These are phyloP conservation scores for Hydropsyche tenuis DNA, from an alignment of 1,140 invertebrate species.

Conservation along the genomic window DNA sequence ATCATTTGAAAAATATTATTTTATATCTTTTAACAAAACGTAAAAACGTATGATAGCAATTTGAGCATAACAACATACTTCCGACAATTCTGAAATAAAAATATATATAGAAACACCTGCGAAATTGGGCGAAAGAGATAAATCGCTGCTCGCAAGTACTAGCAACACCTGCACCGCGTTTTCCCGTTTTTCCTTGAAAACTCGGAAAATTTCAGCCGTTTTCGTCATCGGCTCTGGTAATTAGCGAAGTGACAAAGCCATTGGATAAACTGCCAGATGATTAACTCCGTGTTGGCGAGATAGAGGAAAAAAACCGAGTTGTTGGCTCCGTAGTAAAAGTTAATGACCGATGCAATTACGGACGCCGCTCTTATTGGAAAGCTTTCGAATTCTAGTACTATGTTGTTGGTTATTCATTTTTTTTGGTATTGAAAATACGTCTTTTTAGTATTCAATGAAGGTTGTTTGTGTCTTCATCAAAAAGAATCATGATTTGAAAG, in stretches of 20 bases:
- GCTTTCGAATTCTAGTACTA: not conserved
- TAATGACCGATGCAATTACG: slow-evolving; percentile 1
- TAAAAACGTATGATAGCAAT: too few species aligned
- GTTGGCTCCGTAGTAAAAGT: not conserved
- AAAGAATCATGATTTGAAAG: too few species aligned
- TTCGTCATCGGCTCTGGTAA: not conserved
- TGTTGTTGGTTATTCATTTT: not conserved
- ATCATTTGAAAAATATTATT: too few species aligned
- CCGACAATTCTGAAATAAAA: not conserved
- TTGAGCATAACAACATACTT: not conserved
- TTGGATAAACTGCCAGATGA: not conserved
- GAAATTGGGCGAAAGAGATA: slow-evolving; percentile 42
- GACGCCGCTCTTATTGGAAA: not conserved
- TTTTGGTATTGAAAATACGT: too few species aligned
- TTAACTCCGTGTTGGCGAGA: not conserved
- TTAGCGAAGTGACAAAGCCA: not conserved
- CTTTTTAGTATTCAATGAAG: too few species aligned
- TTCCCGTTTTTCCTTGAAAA: not conserved
- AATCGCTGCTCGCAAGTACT: slow-evolving; percentile 24
- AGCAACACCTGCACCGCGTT: slow-evolving; percentile 25
- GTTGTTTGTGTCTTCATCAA: too few species aligned
- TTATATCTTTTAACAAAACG: too few species aligned
- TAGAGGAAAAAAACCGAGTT: not conserved
- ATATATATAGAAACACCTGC: slow-evolving; percentile 22
- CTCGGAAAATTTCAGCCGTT: too few species aligned